These are phyloP conservation scores for Martes flavigula DNA, from an alignment of 2,797 vertebrate genomes.

Conservation along the genomic window DNA sequence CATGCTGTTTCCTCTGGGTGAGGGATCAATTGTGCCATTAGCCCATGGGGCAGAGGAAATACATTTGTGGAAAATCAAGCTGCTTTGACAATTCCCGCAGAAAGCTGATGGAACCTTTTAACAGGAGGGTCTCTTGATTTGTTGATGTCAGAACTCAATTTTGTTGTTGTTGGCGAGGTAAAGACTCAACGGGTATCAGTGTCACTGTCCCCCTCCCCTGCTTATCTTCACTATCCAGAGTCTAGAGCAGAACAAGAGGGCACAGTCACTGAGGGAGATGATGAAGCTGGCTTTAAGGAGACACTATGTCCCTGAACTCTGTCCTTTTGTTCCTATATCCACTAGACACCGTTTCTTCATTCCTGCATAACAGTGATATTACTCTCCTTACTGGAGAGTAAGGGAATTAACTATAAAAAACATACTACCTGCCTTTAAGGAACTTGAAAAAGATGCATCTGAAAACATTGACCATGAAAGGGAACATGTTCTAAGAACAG, in stretches of 20 bases:
- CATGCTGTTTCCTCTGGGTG: background rate
- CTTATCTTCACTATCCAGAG: background rate
- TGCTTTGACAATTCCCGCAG: background rate
- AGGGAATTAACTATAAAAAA: background rate
- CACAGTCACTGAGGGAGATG: background rate
- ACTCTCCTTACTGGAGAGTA: background rate
- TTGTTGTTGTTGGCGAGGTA: background rate
- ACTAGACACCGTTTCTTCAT: background rate
- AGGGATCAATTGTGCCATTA: background rate
- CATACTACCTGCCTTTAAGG: background rate
- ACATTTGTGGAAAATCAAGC: background rate
- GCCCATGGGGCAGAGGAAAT: background rate
- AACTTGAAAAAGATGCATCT: background rate
- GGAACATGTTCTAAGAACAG: background rate
- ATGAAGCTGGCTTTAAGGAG: background rate
- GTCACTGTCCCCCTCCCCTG: rapidly evolving
- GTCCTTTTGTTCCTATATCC: background rate
- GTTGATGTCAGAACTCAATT: background rate
- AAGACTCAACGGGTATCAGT: background rate
- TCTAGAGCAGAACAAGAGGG: background rate
- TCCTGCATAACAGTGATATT: background rate
- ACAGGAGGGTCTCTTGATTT: background rate
- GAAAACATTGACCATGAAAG: background rate
- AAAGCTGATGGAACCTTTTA: background rate
- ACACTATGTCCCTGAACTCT: background rate